phyloP scores from a whole-genome alignment of 2,113 vertebrate genomes.

The Scomber japonicus region DNA sequence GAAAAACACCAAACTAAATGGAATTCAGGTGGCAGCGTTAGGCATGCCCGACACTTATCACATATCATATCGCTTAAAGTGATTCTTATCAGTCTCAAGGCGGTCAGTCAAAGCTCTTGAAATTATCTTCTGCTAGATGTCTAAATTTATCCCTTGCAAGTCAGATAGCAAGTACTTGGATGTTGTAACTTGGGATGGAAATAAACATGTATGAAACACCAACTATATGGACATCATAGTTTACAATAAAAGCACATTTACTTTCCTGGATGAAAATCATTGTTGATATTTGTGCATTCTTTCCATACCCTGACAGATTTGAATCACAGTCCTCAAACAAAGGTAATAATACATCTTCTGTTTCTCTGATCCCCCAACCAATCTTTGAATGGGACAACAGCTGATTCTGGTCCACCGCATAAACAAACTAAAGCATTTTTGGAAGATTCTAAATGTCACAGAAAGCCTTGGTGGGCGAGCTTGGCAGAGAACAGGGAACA shows the following conservation, averaged over 20 bases:
- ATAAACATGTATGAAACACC: constrained; percentile 1
- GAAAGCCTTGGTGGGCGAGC: constrained; percentile 40
- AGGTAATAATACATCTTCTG: constrained; percentile 26
- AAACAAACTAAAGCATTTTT: constrained; percentile 58
- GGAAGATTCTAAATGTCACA: constrained; percentile 57
- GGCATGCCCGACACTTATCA: background rate
- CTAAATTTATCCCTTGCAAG: constrained; percentile 49
- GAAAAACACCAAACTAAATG: background rate
- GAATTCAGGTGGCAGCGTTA: constrained; percentile 1
- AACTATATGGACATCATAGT: constrained; percentile 9
- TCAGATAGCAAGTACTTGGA: constrained; percentile 11
- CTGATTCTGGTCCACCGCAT: constrained; percentile 36
- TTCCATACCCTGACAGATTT: constrained; percentile 4
- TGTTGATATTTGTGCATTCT: constrained; percentile 26
- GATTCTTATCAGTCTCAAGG: constrained; percentile 55
- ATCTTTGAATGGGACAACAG: constrained; percentile 34
- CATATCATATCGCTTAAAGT: background rate
- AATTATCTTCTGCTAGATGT: constrained; percentile 5
- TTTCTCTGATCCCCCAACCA: constrained; percentile 22
- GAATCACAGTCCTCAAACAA: constrained; percentile 23
- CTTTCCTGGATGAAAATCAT: background rate
- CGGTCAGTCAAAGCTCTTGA: background rate
- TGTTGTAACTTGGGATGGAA: background rate
- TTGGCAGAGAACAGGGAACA: background rate
- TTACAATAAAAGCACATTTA: background rate